phyloP scores from a whole-genome alignment of 1,140 invertebrate genomes.

The Penaeus vannamei region DNA sequence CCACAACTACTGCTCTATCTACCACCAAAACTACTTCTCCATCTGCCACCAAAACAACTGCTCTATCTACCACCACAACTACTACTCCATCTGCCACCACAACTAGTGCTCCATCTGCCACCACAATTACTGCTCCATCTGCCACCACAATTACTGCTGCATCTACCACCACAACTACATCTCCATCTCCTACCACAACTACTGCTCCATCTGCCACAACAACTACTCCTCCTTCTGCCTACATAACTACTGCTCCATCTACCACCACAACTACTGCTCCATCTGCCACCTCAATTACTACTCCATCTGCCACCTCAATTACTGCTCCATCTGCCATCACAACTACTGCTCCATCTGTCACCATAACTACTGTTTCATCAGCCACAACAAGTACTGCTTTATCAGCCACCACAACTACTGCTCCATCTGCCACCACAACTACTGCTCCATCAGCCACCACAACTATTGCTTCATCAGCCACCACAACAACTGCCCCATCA shows the following conservation, averaged over 20 bases:
- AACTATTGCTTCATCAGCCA: background rate
- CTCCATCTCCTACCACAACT: background rate
- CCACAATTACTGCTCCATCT: background rate
- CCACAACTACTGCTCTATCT: background rate
- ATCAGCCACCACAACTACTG: background rate
- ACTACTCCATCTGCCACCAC: background rate
- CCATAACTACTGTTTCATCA: background rate
- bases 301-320: background rate
- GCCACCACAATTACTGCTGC: background rate
- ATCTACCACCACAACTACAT: background rate
- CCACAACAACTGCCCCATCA: background rate
- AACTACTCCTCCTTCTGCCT: background rate
- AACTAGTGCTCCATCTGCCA: background rate
- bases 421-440: too few species aligned
- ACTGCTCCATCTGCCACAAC: background rate
- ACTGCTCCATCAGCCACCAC: background rate
- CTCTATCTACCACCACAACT: background rate
- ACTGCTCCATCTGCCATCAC: background rate
- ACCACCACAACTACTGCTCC: background rate
- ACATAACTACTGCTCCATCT: background rate
- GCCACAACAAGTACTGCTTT: background rate
- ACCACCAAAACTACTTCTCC: background rate
- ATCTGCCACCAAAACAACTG: background rate
- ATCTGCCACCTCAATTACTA: background rate
- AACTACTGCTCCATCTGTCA: background rate